Evolutionary conservation across 2,113 vertebrate genomes (phyloP), one percentile per base, ranked within the genome.

Genomic region (Dolichotis patagonum): DNA sequence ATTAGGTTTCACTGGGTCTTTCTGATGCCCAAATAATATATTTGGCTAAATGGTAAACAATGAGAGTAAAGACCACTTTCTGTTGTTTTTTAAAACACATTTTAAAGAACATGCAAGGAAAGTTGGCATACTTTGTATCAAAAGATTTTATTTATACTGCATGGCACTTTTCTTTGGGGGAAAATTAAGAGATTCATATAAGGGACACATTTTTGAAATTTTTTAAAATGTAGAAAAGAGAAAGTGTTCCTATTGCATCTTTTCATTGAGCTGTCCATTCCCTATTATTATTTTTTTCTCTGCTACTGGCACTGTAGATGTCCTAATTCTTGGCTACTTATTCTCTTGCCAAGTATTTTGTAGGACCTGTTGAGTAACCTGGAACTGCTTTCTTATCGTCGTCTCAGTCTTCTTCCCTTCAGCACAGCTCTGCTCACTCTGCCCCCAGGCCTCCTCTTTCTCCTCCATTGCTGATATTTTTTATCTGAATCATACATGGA

Each of bases 1-100:
- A 97, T 96, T 97, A 97, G 84, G 19, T 90, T 95, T 88, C 91
- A 91, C 80, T 75, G 95, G 91, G 24, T 30, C n/a, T 90, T 82
- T 73, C 91, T 95, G 88, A 95, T 65, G 65, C 17, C 85, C 83
- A 91, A 93, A 95, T 97, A 85, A 90, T 77, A 30, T 83, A 67
- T 81, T 54, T 92, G 38, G 58, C 54, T 92, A 90, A 93, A 28
- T 90, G 71, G 65, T 75, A 93, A 95, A 95, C 26, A 92, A 41
- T 75, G 41, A 26, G 7, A 4, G 7, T 62, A 28, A 85, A 7
- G 46, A 56, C 1, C 17, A 85, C 85, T 92, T 91, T 90, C 24
- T 71, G 67, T 90, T 82, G 58, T 35, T 95, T 95, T 82, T 52
- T 73, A 63, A 90, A 93, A 62, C 10, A 91, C 26, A 54, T 65